A percentile compares a stretch with the other conserved stretches of the same genome.
Conservation (phyloP, 2,797 vertebrate genomes). For the Champsocephalus gunnari region DNA sequence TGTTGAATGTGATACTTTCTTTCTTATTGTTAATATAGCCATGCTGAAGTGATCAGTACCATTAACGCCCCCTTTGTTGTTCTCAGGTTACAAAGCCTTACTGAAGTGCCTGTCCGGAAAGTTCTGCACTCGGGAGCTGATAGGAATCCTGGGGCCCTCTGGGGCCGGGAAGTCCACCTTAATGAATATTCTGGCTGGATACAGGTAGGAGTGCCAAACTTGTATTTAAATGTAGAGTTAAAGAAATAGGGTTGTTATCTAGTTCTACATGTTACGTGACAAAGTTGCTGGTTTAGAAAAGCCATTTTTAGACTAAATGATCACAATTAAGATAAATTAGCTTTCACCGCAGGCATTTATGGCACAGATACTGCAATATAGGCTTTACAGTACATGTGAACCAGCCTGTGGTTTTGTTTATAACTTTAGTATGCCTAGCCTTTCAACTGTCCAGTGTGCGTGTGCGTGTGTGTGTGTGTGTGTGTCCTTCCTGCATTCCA, state of each 20-base stretch:
- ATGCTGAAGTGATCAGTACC: too few relatives aligned
- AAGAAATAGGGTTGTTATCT: background rate
- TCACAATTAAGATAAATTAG: background rate
- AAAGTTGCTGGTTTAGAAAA: background rate
- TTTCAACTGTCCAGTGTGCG: background rate
- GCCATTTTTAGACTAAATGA: background rate
- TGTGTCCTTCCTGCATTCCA: constrained; percentile 58
- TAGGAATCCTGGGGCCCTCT: constrained; percentile 83
- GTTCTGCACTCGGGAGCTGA: constrained; percentile 92
- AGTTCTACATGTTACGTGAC: background rate
- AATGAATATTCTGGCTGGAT: constrained; percentile 97
- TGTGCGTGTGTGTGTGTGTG: background rate
- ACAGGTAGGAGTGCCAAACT: constrained; percentile 85
- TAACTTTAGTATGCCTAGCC: background rate
- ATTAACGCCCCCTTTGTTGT: too few relatives aligned
- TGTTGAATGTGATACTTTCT: too few relatives aligned
- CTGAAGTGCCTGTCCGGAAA: constrained; percentile 95
- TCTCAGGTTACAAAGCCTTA: constrained; percentile 93
- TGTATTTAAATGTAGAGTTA: background rate
- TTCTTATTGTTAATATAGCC: too few relatives aligned
- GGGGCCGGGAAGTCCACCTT: background rate
- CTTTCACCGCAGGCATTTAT: background rate
- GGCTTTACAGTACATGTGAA: background rate
- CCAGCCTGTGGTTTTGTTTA: background rate
- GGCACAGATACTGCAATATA: background rate